Base-by-base conservation (phyloP, 2,888 invertebrate genomes). In the Drosophila histrio region DNA sequence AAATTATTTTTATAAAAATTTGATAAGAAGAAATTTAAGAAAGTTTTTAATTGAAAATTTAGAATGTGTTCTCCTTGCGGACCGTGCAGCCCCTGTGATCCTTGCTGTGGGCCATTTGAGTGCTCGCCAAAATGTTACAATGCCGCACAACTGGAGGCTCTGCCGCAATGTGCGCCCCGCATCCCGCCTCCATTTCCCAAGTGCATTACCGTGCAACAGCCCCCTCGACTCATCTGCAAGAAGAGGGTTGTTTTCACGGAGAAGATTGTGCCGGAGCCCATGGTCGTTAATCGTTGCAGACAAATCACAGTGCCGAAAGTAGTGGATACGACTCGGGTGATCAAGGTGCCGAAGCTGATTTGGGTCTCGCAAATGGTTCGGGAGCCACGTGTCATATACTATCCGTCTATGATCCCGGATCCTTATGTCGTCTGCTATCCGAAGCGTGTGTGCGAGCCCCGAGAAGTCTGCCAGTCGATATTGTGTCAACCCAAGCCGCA, bases 21-120 rank as follows among this genome's bases (percentile, higher is more conserved):
- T 24, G 4, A 19, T 11, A 17, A 44, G n/a, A n/a, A n/a, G n/a
- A 43, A 26, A 15, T 26, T 44, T 5, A 26, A 38, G 28, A 13
- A 41, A 22, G 15, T 9, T 43, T 15, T 15, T 24, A 22, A 41
- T 22, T 22, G 13, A 39, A 39, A 41, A 22, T 39, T 21, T 0
- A 28, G 2, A 11, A 44, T 44, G 44, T 44, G 44, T 28, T 44
- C 44, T 28, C 44, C 44, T 11, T 28, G 44, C 19, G 44, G 44
- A 44, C 44, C 44, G 28, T 44, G 44, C n/a, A 44, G 44, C 44
- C 44, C 44, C 17, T 44, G 44, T 28, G 44, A 44, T 44, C 44
- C 44, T 0, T 44, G 44, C 44, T 44, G 44, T 44, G 44, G 44
- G 1, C 44, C 44, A 2, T 44, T 44, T n/a, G 44, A 44, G 44